A percentile compares a stretch with the other conserved stretches of the same genome.
These are phyloP conservation scores for Malurus leucopterus DNA, from an alignment of 2,797 vertebrate species.

Conservation along the genomic window DNA sequence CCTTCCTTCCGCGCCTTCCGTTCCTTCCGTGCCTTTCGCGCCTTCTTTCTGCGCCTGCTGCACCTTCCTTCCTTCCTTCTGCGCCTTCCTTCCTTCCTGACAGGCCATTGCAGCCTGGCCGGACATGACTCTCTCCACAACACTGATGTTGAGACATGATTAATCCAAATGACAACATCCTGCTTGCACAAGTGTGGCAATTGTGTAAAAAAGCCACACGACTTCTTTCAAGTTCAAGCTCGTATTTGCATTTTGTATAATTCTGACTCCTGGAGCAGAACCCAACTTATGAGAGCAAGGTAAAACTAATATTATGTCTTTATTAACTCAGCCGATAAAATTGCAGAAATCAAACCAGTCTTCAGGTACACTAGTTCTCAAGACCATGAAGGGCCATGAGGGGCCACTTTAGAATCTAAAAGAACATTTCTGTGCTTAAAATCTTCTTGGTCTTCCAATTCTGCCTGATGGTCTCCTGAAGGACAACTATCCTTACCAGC, in stretches of 20 bases:
- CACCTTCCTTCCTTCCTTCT: neutral
- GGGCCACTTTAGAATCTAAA: neutral
- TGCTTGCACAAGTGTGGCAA: rapidly evolving
- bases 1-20: neutral
- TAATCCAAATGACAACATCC: neutral
- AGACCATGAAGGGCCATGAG: neutral
- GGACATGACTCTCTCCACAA: rapidly evolving
- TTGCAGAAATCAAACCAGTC: neutral
- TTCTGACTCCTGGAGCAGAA: neutral
- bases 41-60: too few relatives aligned
- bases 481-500: neutral
- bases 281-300: neutral
- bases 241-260: neutral
- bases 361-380: neutral
- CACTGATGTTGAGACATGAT: neutral
- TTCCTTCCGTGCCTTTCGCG: neutral
- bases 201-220: neutral
- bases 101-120: neutral
- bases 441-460: neutral
- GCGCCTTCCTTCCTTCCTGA: neutral
- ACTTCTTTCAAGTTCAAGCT: neutral
- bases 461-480: neutral
- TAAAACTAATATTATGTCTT: neutral
- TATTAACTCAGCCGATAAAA: neutral
- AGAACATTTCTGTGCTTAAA: neutral